Percentiles rank a stretch among this genome's conserved stretches.
These are phyloP conservation scores for Himalopsyche anomala DNA, from an alignment of 2,888 invertebrate genomes.

Conservation along the genomic window DNA sequence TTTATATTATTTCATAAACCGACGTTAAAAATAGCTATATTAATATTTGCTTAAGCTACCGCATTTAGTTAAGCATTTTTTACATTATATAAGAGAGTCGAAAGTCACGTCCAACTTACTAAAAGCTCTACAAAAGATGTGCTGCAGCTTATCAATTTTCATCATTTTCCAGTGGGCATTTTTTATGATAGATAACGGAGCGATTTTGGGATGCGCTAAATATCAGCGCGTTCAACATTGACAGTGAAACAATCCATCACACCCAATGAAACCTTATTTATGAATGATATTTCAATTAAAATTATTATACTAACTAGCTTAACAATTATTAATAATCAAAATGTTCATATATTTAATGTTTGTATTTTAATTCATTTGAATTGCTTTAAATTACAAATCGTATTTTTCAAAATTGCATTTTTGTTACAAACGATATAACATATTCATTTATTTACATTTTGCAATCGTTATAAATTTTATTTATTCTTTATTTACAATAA, in stretches of 20 bases:
- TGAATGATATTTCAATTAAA: too few relatives aligned
- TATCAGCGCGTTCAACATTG: not conserved
- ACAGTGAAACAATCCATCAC: not conserved
- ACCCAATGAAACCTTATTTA: too few relatives aligned
- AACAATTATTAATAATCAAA: too few relatives aligned
- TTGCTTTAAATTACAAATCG: too few relatives aligned
- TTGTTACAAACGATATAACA: too few relatives aligned
- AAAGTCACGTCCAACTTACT: not conserved
- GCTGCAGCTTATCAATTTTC: not conserved
- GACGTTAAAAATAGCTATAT: constrained; percentile 48
- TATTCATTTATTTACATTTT: too few relatives aligned
- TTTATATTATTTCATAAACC: constrained; percentile 33
- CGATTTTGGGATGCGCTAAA: not conserved
- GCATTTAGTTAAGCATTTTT: constrained; percentile 48
- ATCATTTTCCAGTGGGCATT: constrained; percentile 3
- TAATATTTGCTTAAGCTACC: constrained; percentile 58
- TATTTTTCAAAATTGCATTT: too few relatives aligned
- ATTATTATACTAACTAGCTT: too few relatives aligned
- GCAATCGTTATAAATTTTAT: too few relatives aligned
- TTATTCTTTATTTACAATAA: too few relatives aligned
- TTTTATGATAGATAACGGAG: not conserved
- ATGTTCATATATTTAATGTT: too few relatives aligned
- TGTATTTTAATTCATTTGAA: too few relatives aligned
- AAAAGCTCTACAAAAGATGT: not conserved
- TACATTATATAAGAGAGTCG: constrained; percentile 2